These are phyloP conservation scores for Megaustenia siamemsis DNA, from an alignment of 2,888 invertebrate species.

Conservation along the genomic window DNA sequence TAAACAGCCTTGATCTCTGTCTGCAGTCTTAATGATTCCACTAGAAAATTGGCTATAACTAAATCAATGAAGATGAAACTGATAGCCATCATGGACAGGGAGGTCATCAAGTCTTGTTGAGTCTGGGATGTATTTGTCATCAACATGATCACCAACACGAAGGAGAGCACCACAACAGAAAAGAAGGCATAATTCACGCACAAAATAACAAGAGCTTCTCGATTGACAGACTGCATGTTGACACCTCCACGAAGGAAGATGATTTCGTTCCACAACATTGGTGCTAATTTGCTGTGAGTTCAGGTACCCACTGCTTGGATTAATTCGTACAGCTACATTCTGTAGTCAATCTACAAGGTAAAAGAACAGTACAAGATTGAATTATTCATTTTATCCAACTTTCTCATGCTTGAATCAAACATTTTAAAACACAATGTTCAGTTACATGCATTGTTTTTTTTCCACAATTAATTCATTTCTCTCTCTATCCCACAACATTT, in stretches of 20 bases:
- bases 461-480: too few relatives aligned
- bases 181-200: constrained; percentile 78
- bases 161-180: constrained; percentile 68
- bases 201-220: constrained; percentile 74
- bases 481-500: too few relatives aligned
- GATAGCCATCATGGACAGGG: constrained; percentile 71
- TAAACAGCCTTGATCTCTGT: constrained; percentile 66
- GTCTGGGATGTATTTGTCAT: constrained; percentile 66
- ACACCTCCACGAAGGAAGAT: constrained; percentile 41
- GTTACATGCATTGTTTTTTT: too few relatives aligned
- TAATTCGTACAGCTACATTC: neutral
- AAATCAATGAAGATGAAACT: constrained; percentile 75
- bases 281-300: neutral
- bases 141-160: constrained; percentile 69
- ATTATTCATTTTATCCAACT: too few relatives aligned
- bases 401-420: too few relatives aligned
- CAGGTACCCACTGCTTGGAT: neutral
- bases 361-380: too few relatives aligned
- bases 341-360: neutral
- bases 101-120: constrained; percentile 62
- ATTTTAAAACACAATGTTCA: too few relatives aligned
- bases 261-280: constrained; percentile 53
- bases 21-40: constrained; percentile 73
- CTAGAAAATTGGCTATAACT: constrained; percentile 75
- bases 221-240: constrained; percentile 61